Evolutionary conservation across 2,888 invertebrate species (phyloP), one percentile per base, ranked within the genome.

Genomic region (Hirtodrosophila cameraria): DNA sequence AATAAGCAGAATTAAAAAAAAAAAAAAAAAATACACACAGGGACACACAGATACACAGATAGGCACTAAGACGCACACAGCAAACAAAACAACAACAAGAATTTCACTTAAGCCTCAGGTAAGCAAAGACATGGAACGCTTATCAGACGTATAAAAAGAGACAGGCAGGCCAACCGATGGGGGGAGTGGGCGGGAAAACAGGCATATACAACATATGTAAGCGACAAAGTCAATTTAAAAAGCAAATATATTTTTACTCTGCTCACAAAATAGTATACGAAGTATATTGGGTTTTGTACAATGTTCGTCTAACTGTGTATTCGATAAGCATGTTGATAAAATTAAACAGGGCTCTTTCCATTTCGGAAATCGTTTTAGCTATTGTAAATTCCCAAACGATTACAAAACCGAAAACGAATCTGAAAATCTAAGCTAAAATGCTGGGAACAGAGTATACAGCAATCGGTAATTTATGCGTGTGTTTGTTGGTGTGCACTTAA

Each of bases 211-310:
- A 62, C 84, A 81, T 80, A 81, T 81, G 84, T 70, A 66, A 54
- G 60, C 58, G 73, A 59, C 59, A 78, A 84, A 81, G 84, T 84
- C 84, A 81, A 81, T 84, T 81, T 84, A 71, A 84, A 81, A 81
- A 78, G 74, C 71, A 81, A 80, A 80, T 78, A 84, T 58, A 50
- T 45, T 39, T 33, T 8, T 35, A 16, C 28, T 30, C 31, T 28
- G 33, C n/a, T n/a, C n/a, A n/a, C n/a, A n/a, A n/a, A n/a, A n/a
- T n/a, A n/a, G n/a, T n/a, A n/a, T n/a, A n/a, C n/a, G n/a, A n/a
- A n/a, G n/a, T n/a, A n/a, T n/a, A n/a, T n/a, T n/a, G n/a, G n/a
- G n/a, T n/a, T n/a, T n/a, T n/a, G n/a, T n/a, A n/a, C n/a, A n/a
- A n/a, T n/a, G n/a, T n/a, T n/a, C n/a, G n/a, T n/a, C n/a, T n/a